Base-by-base conservation (phyloP, 2,888 invertebrate genomes). In the Neoscelio sp. region DNA sequence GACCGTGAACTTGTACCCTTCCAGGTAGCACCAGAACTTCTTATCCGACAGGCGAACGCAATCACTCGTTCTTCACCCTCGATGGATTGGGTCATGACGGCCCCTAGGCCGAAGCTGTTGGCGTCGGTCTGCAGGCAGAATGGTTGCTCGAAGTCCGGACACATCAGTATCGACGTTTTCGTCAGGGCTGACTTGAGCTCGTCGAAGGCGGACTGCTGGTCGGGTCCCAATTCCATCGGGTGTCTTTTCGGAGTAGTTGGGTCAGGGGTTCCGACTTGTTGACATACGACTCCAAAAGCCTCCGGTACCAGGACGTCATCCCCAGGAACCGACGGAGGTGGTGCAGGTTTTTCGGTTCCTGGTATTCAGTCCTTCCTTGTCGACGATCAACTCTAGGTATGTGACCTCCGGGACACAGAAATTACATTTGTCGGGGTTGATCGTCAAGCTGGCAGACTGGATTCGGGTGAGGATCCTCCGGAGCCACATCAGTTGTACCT, bases 241-340 rank as follows among this genome's bases (percentile, higher is more conserved):
- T 12, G 38, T 7, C 7, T 2, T 12, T 38, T 2, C 13, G 12
- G 3, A 38, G 38, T 2, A 38, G 13, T 13, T 2, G 2, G 2
- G 12, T 38, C 12, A 38, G 13, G 8, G 40, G 40, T 42, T 42
- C 15, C 17, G 8, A 15, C 18, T 7, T 15, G 8, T 15, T 8
- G 15, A 18, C 40, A 17, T 42, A 42, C 7, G 7, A 7, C 18
- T 15, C 8, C 17, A 42, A 8, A n/a, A 42, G 17, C 3, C 40
- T 4, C 5, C 40, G 15, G 17, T 42, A 42, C 40, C 40, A 42
- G 1, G 40, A 42, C 1, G 40, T 42, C 40, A 42, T 42, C 4
- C 87, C 86, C 0, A 87, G 17, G 33, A 87, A 87, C 5, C 80
- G 35, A 1, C 82, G 70, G 3, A 85, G 10, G 13, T 84, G 75